Conservation (phyloP, 53 echinoderm and acorn worm species). For the Holothuria scabra region DNA sequence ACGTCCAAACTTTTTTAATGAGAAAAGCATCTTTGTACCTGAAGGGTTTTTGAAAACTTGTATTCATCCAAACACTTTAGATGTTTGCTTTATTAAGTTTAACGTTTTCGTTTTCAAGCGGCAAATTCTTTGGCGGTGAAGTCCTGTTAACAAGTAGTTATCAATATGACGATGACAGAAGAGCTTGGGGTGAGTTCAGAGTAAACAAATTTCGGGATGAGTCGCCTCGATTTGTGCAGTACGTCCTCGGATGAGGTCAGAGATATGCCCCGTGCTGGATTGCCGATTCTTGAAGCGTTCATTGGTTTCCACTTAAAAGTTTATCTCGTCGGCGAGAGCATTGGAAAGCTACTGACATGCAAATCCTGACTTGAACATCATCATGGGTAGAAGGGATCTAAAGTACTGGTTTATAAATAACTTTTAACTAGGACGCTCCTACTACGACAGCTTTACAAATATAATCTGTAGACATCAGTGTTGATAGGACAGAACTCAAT, state of each 20-base stretch:
- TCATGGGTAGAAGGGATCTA: no score
- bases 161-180: slow-evolving; percentile 32
- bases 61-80: slow-evolving; percentile 16
- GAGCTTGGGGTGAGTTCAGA: slow-evolving; percentile 5
- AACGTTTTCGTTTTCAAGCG: slow-evolving; percentile 30
- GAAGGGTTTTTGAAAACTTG: not conserved
- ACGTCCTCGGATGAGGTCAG: slow-evolving; percentile 23
- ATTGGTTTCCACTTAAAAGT: slow-evolving; percentile 36
- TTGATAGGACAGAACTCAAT: no score
- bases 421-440: no score
- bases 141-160: slow-evolving; percentile 36
- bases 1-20: no score
- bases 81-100: slow-evolving; percentile 34
- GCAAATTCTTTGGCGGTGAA: slow-evolving; percentile 16
- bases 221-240: not conserved
- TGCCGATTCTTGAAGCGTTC: slow-evolving; percentile 8
- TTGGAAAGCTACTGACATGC: not conserved
- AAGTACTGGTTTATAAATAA: no score
- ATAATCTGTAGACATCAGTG: no score
- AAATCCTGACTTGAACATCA: not conserved
- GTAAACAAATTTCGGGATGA: slow-evolving; percentile 7
- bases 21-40: no score
- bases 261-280: slow-evolving; percentile 20
- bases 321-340: not conserved
- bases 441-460: no score